A percentile compares a stretch with the other conserved stretches of the same genome.
phyloP scores from a whole-genome alignment of 2,113 vertebrate genomes.

The Oceanites oceanicus region DNA sequence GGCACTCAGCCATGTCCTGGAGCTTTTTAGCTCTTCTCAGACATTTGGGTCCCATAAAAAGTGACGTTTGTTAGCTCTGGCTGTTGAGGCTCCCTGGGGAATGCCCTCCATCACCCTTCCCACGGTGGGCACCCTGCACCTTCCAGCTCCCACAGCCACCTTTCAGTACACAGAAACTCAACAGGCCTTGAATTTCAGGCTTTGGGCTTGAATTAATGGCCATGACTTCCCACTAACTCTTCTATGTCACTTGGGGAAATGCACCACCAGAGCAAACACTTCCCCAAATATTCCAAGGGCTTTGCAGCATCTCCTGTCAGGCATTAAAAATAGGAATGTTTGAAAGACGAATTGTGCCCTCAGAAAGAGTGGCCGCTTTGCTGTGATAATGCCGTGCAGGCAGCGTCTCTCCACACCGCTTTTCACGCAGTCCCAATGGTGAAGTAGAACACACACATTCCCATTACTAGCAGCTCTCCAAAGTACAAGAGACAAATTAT shows the following conservation, averaged over 20 bases:
- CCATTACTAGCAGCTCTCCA: not conserved
- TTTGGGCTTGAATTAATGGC: not conserved
- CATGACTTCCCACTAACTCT: not conserved
- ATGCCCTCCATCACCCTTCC: not conserved
- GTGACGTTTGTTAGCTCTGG: not conserved
- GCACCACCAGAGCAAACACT: not conserved
- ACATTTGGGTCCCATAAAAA: slow-evolving; percentile 5
- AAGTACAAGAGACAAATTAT: not conserved
- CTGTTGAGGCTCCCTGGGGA: not conserved
- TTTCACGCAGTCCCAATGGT: not conserved
- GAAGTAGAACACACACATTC: not conserved
- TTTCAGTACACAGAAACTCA: not conserved
- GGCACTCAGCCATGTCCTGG: not conserved
- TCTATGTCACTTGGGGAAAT: not conserved
- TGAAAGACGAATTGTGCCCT: not conserved
- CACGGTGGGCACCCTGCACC: not conserved
- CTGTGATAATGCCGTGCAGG: not conserved
- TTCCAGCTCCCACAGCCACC: not conserved
- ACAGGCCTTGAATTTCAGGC: not conserved
- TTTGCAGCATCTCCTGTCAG: not conserved
- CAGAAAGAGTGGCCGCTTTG: not conserved
- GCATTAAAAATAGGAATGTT: not conserved
- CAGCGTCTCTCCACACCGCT: accelerated
- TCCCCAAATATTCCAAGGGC: not conserved
- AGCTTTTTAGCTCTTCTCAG: slow-evolving; percentile 2